Evolutionary conservation across 2,888 invertebrate species (phyloP).

Genomic region (Synanthedon andrenaeformis): DNA sequence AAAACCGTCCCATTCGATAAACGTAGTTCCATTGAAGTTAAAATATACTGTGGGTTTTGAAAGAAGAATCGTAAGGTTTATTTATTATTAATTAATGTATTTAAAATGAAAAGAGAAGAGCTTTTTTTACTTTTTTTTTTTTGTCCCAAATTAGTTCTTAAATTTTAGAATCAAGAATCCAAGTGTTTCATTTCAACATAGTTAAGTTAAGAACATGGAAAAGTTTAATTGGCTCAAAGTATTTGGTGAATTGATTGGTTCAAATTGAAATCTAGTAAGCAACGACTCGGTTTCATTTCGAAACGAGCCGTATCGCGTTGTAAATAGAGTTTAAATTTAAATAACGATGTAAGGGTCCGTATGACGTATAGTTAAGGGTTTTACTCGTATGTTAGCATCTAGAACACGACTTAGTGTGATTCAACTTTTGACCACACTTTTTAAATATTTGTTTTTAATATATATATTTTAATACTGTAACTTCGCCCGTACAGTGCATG

Average conservation of each 20-base stretch:
- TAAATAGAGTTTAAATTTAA: neutral
- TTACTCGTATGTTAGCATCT: neutral
- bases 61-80: too few relatives aligned
- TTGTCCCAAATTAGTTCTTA: neutral
- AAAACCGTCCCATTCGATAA: too few relatives aligned
- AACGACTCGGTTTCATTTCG: neutral
- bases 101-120: neutral
- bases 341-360: neutral
- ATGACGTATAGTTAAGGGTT: neutral
- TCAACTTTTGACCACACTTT: too few relatives aligned
- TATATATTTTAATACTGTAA: too few relatives aligned
- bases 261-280: neutral
- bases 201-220: neutral
- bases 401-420: too few relatives aligned
- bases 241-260: neutral
- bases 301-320: neutral
- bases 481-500: too few relatives aligned
- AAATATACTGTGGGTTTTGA: too few relatives aligned
- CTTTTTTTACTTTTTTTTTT: neutral
- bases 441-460: too few relatives aligned
- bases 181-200: neutral
- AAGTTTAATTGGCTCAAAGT: neutral
- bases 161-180: neutral
- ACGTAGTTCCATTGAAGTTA: too few relatives aligned
- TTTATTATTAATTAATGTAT: too few relatives aligned